These are phyloP conservation scores for Metopolophium dirhodum DNA, from an alignment of 1,140 invertebrate species.

Conservation along the genomic window DNA sequence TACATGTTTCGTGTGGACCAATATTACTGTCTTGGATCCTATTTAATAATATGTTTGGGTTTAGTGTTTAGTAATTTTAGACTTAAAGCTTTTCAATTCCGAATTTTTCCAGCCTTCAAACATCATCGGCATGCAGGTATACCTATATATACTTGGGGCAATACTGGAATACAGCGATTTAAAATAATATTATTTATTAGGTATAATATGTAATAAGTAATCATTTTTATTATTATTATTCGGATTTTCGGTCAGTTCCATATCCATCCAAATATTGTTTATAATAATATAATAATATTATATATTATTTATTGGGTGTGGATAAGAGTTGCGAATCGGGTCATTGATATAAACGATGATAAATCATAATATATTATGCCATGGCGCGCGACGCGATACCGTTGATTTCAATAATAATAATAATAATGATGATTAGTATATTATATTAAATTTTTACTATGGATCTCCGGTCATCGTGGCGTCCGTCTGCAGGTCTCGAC, in stretches of 20 bases:
- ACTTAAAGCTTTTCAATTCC: background rate
- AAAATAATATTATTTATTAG: background rate
- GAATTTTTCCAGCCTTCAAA: background rate
- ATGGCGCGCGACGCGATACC: background rate
- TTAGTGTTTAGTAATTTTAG: background rate
- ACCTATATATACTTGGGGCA: background rate
- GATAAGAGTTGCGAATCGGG: background rate
- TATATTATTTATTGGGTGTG: background rate
- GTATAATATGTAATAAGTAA: background rate
- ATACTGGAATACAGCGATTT: background rate
- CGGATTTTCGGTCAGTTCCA: background rate
- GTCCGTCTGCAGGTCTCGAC: background rate
- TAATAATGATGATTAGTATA: constrained; percentile 7
- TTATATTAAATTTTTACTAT: background rate
- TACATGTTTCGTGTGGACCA: too few relatives aligned
- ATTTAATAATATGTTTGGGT: background rate
- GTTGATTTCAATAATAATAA: constrained; percentile 5
- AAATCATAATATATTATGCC: background rate
- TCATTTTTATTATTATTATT: background rate
- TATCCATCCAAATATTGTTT: background rate
- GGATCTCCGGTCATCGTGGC: background rate
- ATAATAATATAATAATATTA: too few relatives aligned
- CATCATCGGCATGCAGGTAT: background rate
- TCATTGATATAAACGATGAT: background rate
- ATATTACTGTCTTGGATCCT: too few relatives aligned